These are phyloP conservation scores for Tetramorium simillimum DNA, from an alignment of 1,140 invertebrate genomes.

Conservation along the genomic window DNA sequence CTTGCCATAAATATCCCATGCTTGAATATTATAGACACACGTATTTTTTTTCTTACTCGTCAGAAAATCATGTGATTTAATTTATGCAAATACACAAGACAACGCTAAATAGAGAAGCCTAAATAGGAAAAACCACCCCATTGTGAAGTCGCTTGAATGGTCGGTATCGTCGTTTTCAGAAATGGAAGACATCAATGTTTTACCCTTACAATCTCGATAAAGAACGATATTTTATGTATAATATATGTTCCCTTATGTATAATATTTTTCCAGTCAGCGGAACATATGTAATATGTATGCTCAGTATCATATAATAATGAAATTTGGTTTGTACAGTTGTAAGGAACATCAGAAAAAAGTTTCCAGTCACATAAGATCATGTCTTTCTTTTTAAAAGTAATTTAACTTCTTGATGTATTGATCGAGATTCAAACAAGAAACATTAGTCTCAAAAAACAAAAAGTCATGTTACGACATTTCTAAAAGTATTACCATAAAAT, in stretches of 20 bases:
- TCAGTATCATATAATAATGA: conserved; percentile 24
- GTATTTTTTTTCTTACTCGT: not conserved
- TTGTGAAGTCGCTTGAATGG: not conserved
- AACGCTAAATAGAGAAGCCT: not conserved
- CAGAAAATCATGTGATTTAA: not conserved
- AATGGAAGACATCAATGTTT: not conserved
- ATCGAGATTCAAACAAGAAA: not conserved
- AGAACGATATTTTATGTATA: conserved; percentile 22
- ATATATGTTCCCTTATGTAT: conserved; percentile 3
- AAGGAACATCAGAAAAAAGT: not conserved
- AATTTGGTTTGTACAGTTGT: not conserved
- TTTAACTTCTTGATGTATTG: conserved; percentile 14
- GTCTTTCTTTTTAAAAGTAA: conserved; percentile 4
- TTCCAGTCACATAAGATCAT: not conserved
- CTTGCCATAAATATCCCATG: not conserved
- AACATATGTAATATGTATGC: conserved; percentile 6
- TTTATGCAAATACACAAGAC: not conserved
- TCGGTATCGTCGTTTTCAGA: not conserved
- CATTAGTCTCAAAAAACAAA: not conserved
- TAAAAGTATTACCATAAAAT: not conserved
- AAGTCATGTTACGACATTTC: not conserved
- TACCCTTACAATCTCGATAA: conserved; percentile 19
- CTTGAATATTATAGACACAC: not conserved
- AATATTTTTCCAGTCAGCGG: conserved; percentile 37
- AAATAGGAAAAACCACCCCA: not conserved